Percentiles rank a stretch among this genome's conserved stretches.
Evolutionary conservation across 2,113 vertebrate genomes (phyloP).

Genomic region (Dromas ardeola): DNA sequence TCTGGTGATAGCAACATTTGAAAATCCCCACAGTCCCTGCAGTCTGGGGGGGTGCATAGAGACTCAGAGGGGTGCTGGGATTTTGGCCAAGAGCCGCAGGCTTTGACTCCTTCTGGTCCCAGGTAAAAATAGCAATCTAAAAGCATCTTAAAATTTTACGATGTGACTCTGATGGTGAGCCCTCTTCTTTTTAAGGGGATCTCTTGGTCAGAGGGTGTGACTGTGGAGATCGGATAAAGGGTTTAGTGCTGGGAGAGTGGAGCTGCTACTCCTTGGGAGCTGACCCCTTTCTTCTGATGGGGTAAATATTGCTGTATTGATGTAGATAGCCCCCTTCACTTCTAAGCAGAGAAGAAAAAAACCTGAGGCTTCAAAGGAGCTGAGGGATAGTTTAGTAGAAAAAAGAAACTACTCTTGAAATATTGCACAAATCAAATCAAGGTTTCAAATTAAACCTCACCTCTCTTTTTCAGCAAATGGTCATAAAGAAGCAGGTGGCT

Average conservation of each 20-base stretch:
- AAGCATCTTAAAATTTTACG: neutral
- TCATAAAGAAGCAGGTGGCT: neutral
- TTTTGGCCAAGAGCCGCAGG: neutral
- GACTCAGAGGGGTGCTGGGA: neutral
- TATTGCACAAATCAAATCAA: neutral
- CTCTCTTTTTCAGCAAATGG: neutral
- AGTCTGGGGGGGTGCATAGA: neutral
- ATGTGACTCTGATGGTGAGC: neutral
- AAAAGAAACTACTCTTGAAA: neutral
- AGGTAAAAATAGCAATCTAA: neutral
- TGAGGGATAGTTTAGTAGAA: neutral
- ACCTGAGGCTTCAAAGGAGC: neutral
- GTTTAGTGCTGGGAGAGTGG: neutral
- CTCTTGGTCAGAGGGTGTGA: neutral
- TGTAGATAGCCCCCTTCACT: neutral
- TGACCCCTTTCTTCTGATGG: neutral
- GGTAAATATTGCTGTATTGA: neutral
- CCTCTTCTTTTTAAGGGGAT: neutral
- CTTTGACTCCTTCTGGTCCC: neutral
- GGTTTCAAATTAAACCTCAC: neutral
- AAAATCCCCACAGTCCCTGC: neutral
- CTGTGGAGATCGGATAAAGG: neutral
- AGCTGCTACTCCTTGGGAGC: neutral
- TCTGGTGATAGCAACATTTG: neutral
- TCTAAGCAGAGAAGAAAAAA: neutral